Evolutionary conservation across 1,140 invertebrate genomes (phyloP).

Genomic region (Tetragnatha versicolor): DNA sequence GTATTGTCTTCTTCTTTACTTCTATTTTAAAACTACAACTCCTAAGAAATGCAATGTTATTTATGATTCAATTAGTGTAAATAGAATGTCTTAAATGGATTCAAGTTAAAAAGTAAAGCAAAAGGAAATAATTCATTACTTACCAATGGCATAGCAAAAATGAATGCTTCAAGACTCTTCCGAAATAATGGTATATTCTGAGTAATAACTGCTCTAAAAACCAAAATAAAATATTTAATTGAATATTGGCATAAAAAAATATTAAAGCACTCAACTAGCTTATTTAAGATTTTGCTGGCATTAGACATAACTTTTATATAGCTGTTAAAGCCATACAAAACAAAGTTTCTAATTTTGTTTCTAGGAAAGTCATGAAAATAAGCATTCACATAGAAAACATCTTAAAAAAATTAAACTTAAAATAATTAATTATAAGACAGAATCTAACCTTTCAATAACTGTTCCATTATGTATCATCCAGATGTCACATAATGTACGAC

Average conservation of each 20-base stretch:
- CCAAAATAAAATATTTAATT: conserved; percentile 55
- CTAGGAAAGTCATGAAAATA: no score
- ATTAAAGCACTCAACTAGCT: no score
- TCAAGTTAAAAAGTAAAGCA: conserved; percentile 9
- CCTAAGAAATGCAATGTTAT: no score
- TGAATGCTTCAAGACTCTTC: conserved; percentile 72
- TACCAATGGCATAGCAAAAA: conserved; percentile 63
- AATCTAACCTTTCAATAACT: conserved; percentile 74
- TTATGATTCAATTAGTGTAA: conserved; percentile 23
- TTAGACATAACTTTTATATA: no score
- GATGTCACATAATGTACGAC: conserved; percentile 91
- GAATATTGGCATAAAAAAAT: no score
- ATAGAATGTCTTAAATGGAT: neutral
- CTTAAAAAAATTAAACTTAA: neutral
- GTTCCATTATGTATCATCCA: conserved; percentile 97
- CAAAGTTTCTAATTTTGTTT: no score
- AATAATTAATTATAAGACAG: conserved; percentile 57
- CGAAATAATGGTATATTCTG: conserved; percentile 79
- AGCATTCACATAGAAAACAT: no score
- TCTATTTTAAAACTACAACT: no score
- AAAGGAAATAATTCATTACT: neutral
- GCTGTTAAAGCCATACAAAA: no score
- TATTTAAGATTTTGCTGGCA: no score
- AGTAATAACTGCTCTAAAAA: conserved; percentile 89
- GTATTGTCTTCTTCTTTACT: neutral